A percentile compares a stretch with the other conserved stretches of the same genome.
These are phyloP conservation scores for Gymnocephalus cernua DNA, from an alignment of 2,113 vertebrate genomes.

Conservation along the genomic window DNA sequence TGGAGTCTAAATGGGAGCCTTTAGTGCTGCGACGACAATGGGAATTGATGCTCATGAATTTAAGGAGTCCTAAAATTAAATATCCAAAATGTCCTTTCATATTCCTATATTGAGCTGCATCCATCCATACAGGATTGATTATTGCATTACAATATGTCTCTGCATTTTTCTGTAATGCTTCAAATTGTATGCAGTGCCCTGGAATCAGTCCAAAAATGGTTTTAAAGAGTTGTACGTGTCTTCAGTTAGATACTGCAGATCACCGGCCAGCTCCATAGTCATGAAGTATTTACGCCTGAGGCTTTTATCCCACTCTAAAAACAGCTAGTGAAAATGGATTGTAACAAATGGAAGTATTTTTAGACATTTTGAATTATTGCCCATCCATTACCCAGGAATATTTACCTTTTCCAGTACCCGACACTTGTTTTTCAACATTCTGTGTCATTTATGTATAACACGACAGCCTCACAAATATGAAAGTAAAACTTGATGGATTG, in stretches of 20 bases:
- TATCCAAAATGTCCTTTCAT: constrained; percentile 51
- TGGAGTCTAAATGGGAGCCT: constrained; percentile 72
- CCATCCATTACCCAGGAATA: constrained; percentile 41
- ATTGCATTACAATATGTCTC: constrained; percentile 37
- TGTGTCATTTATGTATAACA: constrained; percentile 25
- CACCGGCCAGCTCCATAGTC: constrained; percentile 28
- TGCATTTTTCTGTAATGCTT: constrained; percentile 31
- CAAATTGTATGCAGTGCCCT: constrained; percentile 21
- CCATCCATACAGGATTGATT: constrained; percentile 43
- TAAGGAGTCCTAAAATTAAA: constrained; percentile 65
- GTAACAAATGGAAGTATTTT: constrained; percentile 59
- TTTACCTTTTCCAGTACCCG: constrained; percentile 57
- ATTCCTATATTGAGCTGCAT: constrained; percentile 53
- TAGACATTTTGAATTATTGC: constrained; percentile 42
- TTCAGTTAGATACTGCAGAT: constrained; percentile 36
- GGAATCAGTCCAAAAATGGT: constrained; percentile 59
- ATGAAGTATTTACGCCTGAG: constrained; percentile 76
- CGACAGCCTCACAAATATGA: constrained; percentile 24
- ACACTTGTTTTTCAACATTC: constrained; percentile 28
- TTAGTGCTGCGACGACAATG: constrained; percentile 52
- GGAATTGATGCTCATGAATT: constrained; percentile 66
- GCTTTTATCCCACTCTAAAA: constrained; percentile 72
- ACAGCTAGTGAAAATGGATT: constrained; percentile 41
- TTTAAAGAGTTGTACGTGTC: constrained; percentile 50
- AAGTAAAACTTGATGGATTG: constrained; percentile 7